A percentile compares a stretch with the other conserved stretches of the same genome.
phyloP scores from a whole-genome alignment of 2,888 invertebrate genomes.

The Tromatobia lineatoria region DNA sequence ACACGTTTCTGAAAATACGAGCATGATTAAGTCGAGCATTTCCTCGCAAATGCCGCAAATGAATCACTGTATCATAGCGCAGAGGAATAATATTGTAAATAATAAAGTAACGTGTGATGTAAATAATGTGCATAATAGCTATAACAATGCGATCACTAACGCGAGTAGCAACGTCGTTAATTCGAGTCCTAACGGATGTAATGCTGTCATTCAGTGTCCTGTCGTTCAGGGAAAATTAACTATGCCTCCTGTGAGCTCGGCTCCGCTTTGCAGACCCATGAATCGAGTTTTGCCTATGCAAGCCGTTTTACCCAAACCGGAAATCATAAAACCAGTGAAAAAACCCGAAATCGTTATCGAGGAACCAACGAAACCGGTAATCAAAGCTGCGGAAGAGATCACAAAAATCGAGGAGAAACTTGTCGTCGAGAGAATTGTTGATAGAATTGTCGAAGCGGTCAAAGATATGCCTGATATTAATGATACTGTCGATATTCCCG shows the following conservation, averaged over 20 bases:
- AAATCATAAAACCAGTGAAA: slow-evolving; percentile 78
- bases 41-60: slow-evolving; percentile 80
- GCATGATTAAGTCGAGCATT: slow-evolving; percentile 83
- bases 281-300: slow-evolving; percentile 93
- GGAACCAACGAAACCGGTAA: slow-evolving; percentile 79
- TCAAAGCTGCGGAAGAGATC: slow-evolving; percentile 69
- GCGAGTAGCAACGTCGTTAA: slow-evolving; percentile 58
- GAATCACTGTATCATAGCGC: slow-evolving; percentile 78
- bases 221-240: slow-evolving; percentile 84
- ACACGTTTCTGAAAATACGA: slow-evolving; percentile 83
- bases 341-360: slow-evolving; percentile 78
- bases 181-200: slow-evolving; percentile 68
- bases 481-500: neutral
- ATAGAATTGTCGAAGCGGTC: slow-evolving; percentile 15
- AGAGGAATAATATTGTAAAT: slow-evolving; percentile 78
- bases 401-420: slow-evolving; percentile 38
- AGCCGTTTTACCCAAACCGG: slow-evolving; percentile 88
- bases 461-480: slow-evolving; percentile 11
- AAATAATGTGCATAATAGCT: slow-evolving; percentile 78
- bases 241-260: slow-evolving; percentile 76
- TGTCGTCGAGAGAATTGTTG: slow-evolving; percentile 20
- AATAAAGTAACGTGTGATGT: slow-evolving; percentile 78
- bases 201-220: slow-evolving; percentile 71
- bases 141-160: slow-evolving; percentile 72
- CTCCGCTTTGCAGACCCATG: slow-evolving; percentile 89